Evolutionary conservation across 2,113 vertebrate species (phyloP), one percentile per base, ranked within the genome.

Genomic region (Halcyon malimbica): DNA sequence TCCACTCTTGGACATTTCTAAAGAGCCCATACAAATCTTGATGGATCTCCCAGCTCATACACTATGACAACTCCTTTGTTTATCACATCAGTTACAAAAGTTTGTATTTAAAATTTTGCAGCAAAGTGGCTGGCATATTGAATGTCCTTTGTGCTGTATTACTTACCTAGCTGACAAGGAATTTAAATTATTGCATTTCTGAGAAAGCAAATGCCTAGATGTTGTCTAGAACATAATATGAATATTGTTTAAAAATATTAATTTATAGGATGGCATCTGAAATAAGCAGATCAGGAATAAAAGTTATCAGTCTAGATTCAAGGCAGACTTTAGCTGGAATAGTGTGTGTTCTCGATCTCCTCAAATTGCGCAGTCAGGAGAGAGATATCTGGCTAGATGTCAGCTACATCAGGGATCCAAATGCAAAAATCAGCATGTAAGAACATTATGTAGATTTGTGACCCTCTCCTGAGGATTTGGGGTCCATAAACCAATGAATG

Each of bases 381-480:
- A 92, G 89, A 96, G 86, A 46, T 89, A 94, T 87, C 94, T 96
- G 84, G 63, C 71, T 96, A 89, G 93, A 95, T 96, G 96, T 97
- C 96, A 97, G 91, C 78, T 97, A 70, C 87, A 96, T 97, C 93
- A 97, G 89, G 91, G 78, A 94, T 86, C 75, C 93, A 95, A 97
- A 96, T 78, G 84, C 87, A 95, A 91, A 96, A 94, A 56, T 75
- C 96, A 96, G 96, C 84, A 86, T 39, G 87, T 74, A 95, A 89
- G 91, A 83, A 94, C 89, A 96, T 97, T 95, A 97, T 41, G 82
- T 59, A 87, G 94, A 95, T 97, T 96, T 97, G 96, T 94, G 91
- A 90, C 81, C 56, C 75, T 88, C 95, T 94, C 93, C 78, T 81
- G 93, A 93, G 95, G 82, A 94, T 91, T 71, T 74, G 60, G 87